Evolutionary conservation across 1,140 invertebrate genomes (phyloP), one percentile per base, ranked within the genome.

Genomic region (Aphelinus certus): DNA sequence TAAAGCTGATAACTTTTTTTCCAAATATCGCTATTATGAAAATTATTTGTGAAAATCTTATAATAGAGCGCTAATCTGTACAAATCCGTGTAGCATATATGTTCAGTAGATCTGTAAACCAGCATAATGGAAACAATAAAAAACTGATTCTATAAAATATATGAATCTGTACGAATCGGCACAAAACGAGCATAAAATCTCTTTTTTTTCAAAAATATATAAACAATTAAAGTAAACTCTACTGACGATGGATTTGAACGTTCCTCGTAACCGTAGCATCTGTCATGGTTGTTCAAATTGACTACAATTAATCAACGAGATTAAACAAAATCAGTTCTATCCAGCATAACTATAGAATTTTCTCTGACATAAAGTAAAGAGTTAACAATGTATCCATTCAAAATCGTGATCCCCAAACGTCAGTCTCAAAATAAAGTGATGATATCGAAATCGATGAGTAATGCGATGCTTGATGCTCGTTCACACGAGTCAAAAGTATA

Each of bases 351-450:
- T 49, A 60, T 66, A 45, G n/a, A 73, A 9, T 48, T 46, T 7
- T 6, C 10, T 26, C 43, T 48, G 51, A 65, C 53, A 47, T 58
- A 65, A 71, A 45, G 55, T 10, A 61, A 26, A 62, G 48, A 43
- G 10, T 62, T 46, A 46, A 4, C 3, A 60, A 45, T 43, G 48
- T 58, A 72, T 66, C 61, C 47, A 62, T 68, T 68, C 61, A 4
- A n/a, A 45, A 75, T 58, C 51, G 42, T 75, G 61, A 49, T 75
- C 67, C 67, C 66, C 10, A 43, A 65, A 45, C 9, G 53, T 75
- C 73, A 75, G 66, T 70, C 73, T 75, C 67, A 75, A 70, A 70
- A 69, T 75, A 75, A 75, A 75, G 61, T 53, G 46, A 42, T 46
- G 3, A 64, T 26, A 26, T 26, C 26, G 26, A 26, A 26, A 26